phyloP scores from a whole-genome alignment of 1,140 invertebrate species.

The Brachionus manjavacas region DNA sequence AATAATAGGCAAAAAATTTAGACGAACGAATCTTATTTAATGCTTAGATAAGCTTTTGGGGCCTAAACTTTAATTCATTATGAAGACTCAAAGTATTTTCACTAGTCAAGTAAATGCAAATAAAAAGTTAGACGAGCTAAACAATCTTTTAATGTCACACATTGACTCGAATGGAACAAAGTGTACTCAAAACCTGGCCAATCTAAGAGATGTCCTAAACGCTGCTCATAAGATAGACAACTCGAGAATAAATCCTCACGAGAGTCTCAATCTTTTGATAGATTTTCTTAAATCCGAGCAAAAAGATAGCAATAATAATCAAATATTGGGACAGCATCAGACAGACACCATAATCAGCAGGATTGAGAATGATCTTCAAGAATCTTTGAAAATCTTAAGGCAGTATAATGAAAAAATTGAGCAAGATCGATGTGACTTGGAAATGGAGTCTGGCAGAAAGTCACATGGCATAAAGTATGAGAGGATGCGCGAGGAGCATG shows the following conservation, averaged over 20 bases:
- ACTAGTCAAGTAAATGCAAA: conserved; percentile 2
- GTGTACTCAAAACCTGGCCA: not conserved
- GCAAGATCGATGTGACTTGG: not conserved
- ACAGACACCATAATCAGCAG: not conserved
- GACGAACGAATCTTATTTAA: not conserved
- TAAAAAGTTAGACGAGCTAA: conserved; percentile 3
- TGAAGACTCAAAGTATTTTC: not conserved
- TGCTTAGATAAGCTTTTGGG: not conserved
- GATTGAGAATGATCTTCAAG: conserved; percentile 20
- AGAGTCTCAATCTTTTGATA: conserved; percentile 13
- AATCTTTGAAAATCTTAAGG: conserved; percentile 11
- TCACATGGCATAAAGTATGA: not conserved
- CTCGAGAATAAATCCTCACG: not conserved
- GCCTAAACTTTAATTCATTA: not conserved
- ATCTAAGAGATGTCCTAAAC: not conserved
- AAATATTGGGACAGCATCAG: not conserved
- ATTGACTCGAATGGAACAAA: not conserved
- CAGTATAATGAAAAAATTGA: conserved; percentile 8
- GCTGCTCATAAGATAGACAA: not conserved
- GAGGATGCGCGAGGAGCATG: not conserved
- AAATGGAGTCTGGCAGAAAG: not conserved
- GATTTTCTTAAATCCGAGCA: not conserved
- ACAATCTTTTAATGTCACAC: conserved; percentile 19
- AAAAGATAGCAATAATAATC: conserved; percentile 21
- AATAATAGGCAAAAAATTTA: conserved; percentile 7